phyloP scores from a whole-genome alignment of 1,140 invertebrate genomes.

The Agrypnia vestita region DNA sequence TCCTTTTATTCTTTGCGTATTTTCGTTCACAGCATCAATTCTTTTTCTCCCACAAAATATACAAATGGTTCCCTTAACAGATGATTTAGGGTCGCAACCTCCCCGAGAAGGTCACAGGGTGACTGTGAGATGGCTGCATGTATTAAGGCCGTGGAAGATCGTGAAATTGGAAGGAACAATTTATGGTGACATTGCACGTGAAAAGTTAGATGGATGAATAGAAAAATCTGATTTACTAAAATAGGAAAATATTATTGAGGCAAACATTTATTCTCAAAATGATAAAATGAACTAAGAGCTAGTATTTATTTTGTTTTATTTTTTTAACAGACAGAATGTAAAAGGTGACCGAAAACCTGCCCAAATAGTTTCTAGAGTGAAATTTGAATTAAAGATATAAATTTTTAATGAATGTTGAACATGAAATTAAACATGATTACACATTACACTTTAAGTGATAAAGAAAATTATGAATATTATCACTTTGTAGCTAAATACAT shows the following conservation, averaged over 20 bases:
- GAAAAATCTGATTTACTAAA: background rate
- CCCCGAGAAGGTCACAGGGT: constrained; percentile 12
- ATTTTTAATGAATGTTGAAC: too few species aligned
- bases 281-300: too few species aligned
- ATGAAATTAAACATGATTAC: too few species aligned
- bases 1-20: background rate
- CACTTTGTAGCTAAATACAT: too few species aligned
- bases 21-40: constrained; percentile 4
- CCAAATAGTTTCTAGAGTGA: too few species aligned
- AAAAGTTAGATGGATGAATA: constrained; percentile 2
- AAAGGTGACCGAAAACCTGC: too few species aligned
- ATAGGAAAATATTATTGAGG: background rate
- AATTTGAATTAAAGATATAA: too few species aligned
- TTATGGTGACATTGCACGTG: background rate
- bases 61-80: constrained; percentile 38
- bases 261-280: too few species aligned
- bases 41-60: constrained; percentile 9
- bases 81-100: constrained; percentile 36
- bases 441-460: too few species aligned
- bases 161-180: constrained; percentile 3
- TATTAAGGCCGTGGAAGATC: constrained; percentile 25
- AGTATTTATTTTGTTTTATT: too few species aligned
- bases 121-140: constrained; percentile 18
- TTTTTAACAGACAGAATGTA: too few species aligned
- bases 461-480: too few species aligned